phyloP scores from a whole-genome alignment of 2,113 vertebrate genomes.

The Rousettus leschenaultii region DNA sequence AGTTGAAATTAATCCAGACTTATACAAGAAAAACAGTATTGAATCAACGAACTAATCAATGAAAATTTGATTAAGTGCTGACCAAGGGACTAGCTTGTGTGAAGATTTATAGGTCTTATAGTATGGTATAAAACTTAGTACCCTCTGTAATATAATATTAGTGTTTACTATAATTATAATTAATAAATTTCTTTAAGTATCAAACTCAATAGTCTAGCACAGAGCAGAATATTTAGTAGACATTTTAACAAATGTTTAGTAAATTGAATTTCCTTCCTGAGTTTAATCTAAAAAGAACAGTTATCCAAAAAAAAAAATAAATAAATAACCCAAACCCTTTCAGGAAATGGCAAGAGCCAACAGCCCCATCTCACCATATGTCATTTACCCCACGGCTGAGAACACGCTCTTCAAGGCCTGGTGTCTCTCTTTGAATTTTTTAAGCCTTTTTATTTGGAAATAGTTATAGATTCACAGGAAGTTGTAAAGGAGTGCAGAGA shows the following conservation, averaged over 20 bases:
- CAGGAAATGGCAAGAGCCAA: neutral
- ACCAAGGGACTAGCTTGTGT: neutral
- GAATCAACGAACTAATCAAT: conserved; percentile 27
- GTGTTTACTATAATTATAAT: conserved; percentile 34
- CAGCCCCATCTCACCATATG: neutral
- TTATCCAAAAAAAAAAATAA: neutral
- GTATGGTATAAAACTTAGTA: neutral
- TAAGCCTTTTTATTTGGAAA: conserved; percentile 1
- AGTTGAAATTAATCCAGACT: conserved; percentile 42
- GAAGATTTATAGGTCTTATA: neutral
- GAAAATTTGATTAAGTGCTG: conserved; percentile 34
- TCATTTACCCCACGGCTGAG: neutral
- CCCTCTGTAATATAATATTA: neutral
- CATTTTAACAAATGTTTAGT: conserved; percentile 21
- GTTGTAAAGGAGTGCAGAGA: neutral
- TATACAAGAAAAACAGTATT: conserved; percentile 2
- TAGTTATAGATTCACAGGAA: neutral
- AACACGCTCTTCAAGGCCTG: neutral
- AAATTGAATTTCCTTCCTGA: conserved; percentile 4
- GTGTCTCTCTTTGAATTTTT: neutral
- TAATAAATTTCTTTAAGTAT: conserved; percentile 23
- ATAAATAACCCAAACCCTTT: neutral
- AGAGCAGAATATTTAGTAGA: neutral
- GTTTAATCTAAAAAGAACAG: neutral
- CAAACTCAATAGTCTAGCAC: conserved; percentile 11